phyloP scores from a whole-genome alignment of 2,113 vertebrate genomes.

The Apteryx mantelli region DNA sequence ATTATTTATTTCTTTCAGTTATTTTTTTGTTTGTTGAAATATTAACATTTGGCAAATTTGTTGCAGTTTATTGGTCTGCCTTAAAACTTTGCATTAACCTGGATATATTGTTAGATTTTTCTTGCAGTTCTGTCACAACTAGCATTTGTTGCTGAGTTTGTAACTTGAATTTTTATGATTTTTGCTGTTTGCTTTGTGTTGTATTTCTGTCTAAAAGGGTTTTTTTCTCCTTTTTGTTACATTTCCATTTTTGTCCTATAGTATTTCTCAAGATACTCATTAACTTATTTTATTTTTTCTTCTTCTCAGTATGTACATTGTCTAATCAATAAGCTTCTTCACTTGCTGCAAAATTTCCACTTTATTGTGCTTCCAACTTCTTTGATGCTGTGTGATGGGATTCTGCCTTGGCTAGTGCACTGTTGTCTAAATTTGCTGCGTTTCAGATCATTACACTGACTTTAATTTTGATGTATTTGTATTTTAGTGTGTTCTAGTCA shows the following conservation, averaged over 20 bases:
- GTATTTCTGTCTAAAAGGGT: background rate
- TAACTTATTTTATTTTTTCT: conserved; percentile 29
- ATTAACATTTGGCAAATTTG: conserved; percentile 59
- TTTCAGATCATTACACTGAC: conserved; percentile 76
- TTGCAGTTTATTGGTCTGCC: conserved; percentile 50
- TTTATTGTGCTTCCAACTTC: conserved; percentile 13
- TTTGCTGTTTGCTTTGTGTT: conserved; percentile 29
- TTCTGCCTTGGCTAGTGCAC: conserved; percentile 39
- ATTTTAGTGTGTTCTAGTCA: conserved; percentile 69
- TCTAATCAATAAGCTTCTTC: conserved; percentile 40
- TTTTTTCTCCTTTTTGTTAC: background rate
- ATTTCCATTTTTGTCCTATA: conserved; percentile 30
- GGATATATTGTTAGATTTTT: background rate
- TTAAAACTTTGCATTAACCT: conserved; percentile 23
- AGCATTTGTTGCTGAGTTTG: conserved; percentile 44
- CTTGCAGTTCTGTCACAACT: background rate
- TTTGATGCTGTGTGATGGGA: background rate
- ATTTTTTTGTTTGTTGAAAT: conserved; percentile 32
- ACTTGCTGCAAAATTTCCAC: conserved; percentile 21
- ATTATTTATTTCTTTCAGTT: background rate
- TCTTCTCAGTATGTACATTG: background rate
- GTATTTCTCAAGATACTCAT: conserved; percentile 22
- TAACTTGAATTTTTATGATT: background rate
- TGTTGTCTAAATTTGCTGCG: conserved; percentile 67
- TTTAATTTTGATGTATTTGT: conserved; percentile 80